Percentiles rank a stretch among this genome's conserved stretches.
phyloP scores from a whole-genome alignment of 2,888 invertebrate genomes.

The Xylocampa areola region DNA sequence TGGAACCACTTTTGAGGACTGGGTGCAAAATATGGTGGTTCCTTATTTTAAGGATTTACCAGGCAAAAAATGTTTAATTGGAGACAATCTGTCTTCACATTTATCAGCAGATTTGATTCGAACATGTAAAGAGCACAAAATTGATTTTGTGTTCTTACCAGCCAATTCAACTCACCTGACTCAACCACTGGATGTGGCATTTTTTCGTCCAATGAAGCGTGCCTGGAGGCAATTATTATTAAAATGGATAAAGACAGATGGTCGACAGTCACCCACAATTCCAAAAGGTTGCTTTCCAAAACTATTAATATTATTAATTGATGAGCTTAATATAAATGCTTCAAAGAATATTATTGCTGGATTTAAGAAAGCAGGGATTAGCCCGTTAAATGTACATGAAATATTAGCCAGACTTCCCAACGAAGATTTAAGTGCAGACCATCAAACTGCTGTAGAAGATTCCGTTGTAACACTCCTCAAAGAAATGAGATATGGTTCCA shows the following conservation, averaged over 20 bases:
- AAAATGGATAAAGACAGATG: conserved; percentile 31
- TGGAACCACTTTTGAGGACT: not conserved
- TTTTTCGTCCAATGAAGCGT: conserved; percentile 43
- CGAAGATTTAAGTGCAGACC: no score
- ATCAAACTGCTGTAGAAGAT: no score
- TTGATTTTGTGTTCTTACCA: conserved; percentile 45
- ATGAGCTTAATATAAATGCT: conserved; percentile 44
- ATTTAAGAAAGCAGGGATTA: conserved; percentile 51
- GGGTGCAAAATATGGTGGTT: not conserved
- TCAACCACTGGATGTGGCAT: no score
- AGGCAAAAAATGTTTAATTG: conserved; percentile 12
- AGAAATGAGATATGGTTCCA: no score
- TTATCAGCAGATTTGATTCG: conserved; percentile 24
- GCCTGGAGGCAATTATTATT: conserved; percentile 34
- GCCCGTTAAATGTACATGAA: no score
- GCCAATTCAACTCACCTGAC: conserved; percentile 45
- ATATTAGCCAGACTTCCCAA: no score
- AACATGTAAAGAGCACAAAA: conserved; percentile 34
- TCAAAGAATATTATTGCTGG: conserved; percentile 51
- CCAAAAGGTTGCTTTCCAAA: conserved; percentile 55
- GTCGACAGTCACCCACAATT: conserved; percentile 17
- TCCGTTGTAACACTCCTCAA: no score
- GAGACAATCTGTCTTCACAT: conserved; percentile 24
- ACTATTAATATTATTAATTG: conserved; percentile 47
- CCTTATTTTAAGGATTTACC: conserved; percentile 9